A percentile compares a stretch with the other conserved stretches of the same genome.
Evolutionary conservation across 2,797 vertebrate species (phyloP).

Genomic region (Vultur gryphus): DNA sequence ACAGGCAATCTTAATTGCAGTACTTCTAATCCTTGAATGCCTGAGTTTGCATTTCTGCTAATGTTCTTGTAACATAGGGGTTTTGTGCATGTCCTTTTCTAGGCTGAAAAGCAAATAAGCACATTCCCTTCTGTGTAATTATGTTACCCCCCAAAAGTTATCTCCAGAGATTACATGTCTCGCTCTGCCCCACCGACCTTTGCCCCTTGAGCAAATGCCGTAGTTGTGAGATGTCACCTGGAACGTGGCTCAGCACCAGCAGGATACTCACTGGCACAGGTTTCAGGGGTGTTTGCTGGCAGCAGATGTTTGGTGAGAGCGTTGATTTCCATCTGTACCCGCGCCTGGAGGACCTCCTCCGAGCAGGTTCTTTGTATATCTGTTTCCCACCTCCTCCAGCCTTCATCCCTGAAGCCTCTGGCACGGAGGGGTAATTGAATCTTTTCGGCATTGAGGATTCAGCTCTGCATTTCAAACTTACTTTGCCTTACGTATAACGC

Average conservation of each 20-base stretch:
- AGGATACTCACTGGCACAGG: neutral
- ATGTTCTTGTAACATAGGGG: neutral
- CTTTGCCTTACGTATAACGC: fast-evolving
- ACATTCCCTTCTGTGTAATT: neutral
- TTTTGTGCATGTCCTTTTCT: neutral
- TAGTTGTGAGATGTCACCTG: neutral
- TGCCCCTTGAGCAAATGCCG: neutral
- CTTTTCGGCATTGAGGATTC: neutral
- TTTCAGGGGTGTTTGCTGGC: neutral
- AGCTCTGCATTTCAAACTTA: neutral
- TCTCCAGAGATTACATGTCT: neutral
- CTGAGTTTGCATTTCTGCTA: neutral
- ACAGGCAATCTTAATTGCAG: neutral
- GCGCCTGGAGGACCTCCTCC: neutral
- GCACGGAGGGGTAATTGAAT: neutral
- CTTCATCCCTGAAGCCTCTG: neutral
- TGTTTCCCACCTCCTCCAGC: neutral
- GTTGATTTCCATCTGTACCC: neutral
- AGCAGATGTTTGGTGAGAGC: neutral
- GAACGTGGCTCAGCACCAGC: neutral
- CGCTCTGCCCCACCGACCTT: neutral
- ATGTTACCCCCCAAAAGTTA: neutral
- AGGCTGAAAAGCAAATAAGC: neutral
- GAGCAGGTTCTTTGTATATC: neutral
- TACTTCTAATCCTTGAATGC: neutral